Percentiles rank a stretch among this genome's conserved stretches.
These are phyloP conservation scores for Standfussiana lucernea DNA, from an alignment of 2,888 invertebrate genomes.

Conservation along the genomic window DNA sequence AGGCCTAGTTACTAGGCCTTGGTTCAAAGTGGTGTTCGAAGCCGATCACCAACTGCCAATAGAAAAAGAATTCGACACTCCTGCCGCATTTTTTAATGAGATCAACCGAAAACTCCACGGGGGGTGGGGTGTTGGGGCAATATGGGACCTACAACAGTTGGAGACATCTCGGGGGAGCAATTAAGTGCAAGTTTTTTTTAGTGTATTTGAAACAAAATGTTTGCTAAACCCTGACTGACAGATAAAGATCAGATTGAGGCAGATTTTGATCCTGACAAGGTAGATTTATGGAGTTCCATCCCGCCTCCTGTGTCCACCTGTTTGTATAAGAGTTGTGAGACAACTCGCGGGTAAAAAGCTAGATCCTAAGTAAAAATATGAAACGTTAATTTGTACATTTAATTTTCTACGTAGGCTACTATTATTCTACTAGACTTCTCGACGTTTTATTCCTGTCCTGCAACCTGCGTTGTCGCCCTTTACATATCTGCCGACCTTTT, in stretches of 20 bases:
- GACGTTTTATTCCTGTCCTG: neutral
- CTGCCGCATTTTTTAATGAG: neutral
- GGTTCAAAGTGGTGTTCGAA: neutral
- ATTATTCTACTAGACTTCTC: neutral
- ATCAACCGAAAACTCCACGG: neutral
- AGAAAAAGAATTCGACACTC: neutral
- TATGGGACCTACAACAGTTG: neutral
- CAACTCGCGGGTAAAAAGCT: neutral
- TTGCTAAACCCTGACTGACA: neutral
- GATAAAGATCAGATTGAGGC: neutral
- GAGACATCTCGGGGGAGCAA: neutral
- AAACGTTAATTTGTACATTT: no score
- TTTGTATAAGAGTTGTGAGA: neutral
- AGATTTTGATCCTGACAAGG: neutral
- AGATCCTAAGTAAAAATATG: neutral
- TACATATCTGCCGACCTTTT: neutral
- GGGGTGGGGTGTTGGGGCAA: neutral
- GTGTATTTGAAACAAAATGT: neutral
- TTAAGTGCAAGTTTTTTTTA: neutral
- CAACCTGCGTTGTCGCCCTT: neutral
- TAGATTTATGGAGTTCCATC: neutral
- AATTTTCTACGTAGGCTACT: neutral
- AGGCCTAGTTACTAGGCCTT: no score
- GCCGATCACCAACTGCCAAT: neutral
- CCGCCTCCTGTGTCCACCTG: neutral